phyloP scores from a whole-genome alignment of 2,113 vertebrate species.

The Zosterops pallidus region DNA sequence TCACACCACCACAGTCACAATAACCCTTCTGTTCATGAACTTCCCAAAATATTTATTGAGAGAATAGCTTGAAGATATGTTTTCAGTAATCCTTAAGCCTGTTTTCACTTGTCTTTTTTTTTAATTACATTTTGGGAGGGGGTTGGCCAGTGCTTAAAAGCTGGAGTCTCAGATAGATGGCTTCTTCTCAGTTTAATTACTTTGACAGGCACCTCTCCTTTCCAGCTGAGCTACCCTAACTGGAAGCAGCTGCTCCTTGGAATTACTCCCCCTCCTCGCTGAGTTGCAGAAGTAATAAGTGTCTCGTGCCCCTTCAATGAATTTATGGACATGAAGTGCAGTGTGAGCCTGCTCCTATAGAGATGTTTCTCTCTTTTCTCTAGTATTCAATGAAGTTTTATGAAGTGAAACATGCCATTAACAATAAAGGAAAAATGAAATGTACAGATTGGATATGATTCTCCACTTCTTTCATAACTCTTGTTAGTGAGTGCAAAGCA shows the following conservation, averaged over 20 bases:
- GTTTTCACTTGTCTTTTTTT: conserved; percentile 28
- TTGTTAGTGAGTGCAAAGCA: neutral
- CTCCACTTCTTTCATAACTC: neutral
- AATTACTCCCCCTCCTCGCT: neutral
- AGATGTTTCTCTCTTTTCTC: neutral
- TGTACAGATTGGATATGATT: neutral
- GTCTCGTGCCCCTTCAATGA: neutral
- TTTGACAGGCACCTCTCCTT: conserved; percentile 26
- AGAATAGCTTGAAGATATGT: conserved; percentile 54
- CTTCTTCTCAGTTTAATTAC: conserved; percentile 6
- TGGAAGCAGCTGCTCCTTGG: conserved; percentile 28
- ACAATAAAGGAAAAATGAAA: neutral
- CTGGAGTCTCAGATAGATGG: neutral
- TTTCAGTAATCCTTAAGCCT: conserved; percentile 33
- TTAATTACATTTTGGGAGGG: neutral
- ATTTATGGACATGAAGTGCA: neutral
- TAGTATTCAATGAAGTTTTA: neutral
- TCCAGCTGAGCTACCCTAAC: conserved; percentile 27
- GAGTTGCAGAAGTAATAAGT: neutral
- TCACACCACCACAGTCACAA: conserved; percentile 24
- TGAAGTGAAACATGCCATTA: neutral
- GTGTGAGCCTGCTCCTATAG: neutral
- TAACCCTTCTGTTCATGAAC: conserved; percentile 57
- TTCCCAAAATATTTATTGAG: conserved; percentile 64
- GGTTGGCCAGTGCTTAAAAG: conserved; percentile 34